A percentile compares a stretch with the other conserved stretches of the same genome.
Evolutionary conservation across 2,113 vertebrate species (phyloP).

Genomic region (Strix aluco): DNA sequence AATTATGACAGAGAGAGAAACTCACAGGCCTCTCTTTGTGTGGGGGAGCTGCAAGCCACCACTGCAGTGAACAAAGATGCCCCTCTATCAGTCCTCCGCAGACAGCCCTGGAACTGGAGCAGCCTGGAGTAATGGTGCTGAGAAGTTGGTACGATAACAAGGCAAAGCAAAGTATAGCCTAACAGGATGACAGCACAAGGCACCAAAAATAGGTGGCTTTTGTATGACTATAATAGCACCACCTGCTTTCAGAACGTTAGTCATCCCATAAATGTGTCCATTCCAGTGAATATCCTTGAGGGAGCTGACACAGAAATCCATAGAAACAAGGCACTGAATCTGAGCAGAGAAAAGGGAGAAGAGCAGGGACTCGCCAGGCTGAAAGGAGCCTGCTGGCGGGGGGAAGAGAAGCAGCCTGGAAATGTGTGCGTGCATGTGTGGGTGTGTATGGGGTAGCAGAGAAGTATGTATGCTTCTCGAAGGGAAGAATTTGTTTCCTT

Average conservation of each 20-base stretch:
- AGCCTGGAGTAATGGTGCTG: neutral
- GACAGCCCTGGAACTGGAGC: constrained; percentile 1
- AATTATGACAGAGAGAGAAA: constrained; percentile 8
- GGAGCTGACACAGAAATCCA: constrained; percentile 66
- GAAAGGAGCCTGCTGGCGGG: neutral
- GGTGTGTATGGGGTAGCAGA: neutral
- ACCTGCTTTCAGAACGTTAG: constrained; percentile 61
- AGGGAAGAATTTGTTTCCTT: constrained; percentile 44
- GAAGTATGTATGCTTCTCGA: neutral
- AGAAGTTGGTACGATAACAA: constrained; percentile 43
- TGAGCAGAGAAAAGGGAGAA: constrained; percentile 26
- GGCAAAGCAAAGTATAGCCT: constrained; percentile 37
- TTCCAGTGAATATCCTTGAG: constrained; percentile 57
- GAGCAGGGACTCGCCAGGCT: neutral
- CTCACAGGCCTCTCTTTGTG: neutral
- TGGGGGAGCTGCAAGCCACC: neutral
- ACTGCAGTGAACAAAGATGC: constrained; percentile 2
- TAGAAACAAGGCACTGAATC: constrained; percentile 41
- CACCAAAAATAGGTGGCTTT: constrained; percentile 65
- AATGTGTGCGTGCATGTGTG: neutral
- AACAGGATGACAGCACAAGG: constrained; percentile 42
- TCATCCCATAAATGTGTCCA: constrained; percentile 61
- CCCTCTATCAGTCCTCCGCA: constrained; percentile 20
- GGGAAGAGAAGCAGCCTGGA: constrained; percentile 15
- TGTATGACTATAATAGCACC: constrained; percentile 63